Evolutionary conservation across 2,888 invertebrate genomes (phyloP).

Genomic region (Lepidocyrtoides sp.): DNA sequence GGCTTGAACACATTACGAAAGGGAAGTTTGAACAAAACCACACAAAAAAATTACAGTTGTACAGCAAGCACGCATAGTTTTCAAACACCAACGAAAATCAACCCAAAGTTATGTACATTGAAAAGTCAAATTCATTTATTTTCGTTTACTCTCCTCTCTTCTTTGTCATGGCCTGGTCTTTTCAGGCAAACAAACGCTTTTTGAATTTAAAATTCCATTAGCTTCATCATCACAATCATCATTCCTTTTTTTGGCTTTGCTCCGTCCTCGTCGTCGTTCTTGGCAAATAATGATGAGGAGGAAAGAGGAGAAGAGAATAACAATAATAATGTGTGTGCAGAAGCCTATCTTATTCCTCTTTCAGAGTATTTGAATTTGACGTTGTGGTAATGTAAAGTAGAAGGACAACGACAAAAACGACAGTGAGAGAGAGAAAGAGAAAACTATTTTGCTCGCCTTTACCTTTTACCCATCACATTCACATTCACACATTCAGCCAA

Average conservation of each 20-base stretch:
- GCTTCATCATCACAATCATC: slow-evolving; percentile 36
- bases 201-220: slow-evolving; percentile 69
- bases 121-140: slow-evolving; percentile 45
- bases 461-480: neutral
- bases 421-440: too few relatives aligned
- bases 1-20: neutral
- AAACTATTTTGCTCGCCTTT: slow-evolving; percentile 35
- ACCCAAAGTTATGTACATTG: neutral
- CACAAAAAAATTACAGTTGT: neutral
- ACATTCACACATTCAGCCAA: neutral
- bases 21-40: neutral
- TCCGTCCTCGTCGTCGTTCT: neutral
- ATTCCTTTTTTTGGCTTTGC: slow-evolving; percentile 32
- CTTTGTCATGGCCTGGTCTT: slow-evolving; percentile 6
- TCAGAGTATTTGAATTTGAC: slow-evolving; percentile 34
- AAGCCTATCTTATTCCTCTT: neutral
- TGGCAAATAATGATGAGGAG: slow-evolving; percentile 44
- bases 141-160: slow-evolving; percentile 31
- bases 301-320: neutral
- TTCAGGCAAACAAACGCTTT: slow-evolving; percentile 51
- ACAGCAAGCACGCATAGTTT: slow-evolving; percentile 20
- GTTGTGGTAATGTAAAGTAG: slow-evolving; percentile 29
- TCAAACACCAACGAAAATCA: neutral
- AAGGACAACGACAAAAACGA: slow-evolving; percentile 18
- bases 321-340: neutral